phyloP scores from a whole-genome alignment of 2,888 invertebrate genomes.

The Drosophila colorata region DNA sequence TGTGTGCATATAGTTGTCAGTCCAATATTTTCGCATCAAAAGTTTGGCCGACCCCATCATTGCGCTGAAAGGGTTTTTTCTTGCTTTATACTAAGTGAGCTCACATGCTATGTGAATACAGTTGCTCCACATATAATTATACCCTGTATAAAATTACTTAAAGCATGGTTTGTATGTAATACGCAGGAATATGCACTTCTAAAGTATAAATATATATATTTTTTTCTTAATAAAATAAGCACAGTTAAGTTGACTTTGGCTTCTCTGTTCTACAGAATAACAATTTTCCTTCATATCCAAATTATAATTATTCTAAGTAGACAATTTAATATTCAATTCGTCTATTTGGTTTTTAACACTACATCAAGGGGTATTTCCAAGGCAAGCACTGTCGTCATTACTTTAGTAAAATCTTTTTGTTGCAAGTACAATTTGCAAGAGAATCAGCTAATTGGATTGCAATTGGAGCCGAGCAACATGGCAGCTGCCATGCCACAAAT shows the following conservation, averaged over 20 bases:
- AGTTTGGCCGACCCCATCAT: neutral
- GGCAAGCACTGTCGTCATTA: neutral
- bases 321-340: too few species aligned
- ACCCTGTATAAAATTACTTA: neutral
- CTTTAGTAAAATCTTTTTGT: neutral
- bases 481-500: conserved; percentile 46
- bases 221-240: too few species aligned
- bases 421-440: conserved; percentile 4
- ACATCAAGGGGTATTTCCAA: neutral
- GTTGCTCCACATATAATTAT: conserved; percentile 6
- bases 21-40: conserved; percentile 21
- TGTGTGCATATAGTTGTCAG: conserved; percentile 1
- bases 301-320: too few species aligned
- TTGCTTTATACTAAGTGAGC: neutral
- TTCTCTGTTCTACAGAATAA: too few species aligned
- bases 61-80: conserved; percentile 9
- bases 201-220: too few species aligned
- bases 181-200: too few species aligned
- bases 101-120: conserved; percentile 15
- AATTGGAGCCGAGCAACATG: conserved; percentile 28
- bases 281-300: too few species aligned
- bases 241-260: too few species aligned
- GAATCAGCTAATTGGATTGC: conserved; percentile 44
- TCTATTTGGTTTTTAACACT: too few species aligned
- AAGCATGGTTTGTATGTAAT: neutral